Evolutionary conservation across 2,797 vertebrate genomes (phyloP), one percentile per base, ranked within the genome.

Genomic region (Fistularia tabacaria): DNA sequence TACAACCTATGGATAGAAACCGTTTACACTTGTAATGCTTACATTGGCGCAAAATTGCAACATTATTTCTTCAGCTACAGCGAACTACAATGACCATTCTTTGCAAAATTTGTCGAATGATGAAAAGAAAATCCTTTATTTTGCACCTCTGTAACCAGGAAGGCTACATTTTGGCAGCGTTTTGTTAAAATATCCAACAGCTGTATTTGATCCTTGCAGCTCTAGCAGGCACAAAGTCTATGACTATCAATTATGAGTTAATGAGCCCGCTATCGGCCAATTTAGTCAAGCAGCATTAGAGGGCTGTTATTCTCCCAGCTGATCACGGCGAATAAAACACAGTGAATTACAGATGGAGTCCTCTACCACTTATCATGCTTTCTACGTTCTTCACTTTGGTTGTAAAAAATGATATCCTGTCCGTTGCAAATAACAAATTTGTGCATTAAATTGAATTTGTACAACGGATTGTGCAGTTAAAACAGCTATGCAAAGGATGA

Each of bases 321-420:
- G 60, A 77, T 75, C 54, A 42, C 53, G 46, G 38, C 57, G 60
- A 63, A 74, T 59, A 60, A 58, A 76, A 76, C 54, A 57, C 46
- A 47, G 36, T 42, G 54, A 64, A 79, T 62, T 64, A 63, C 61
- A 45, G 46, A 46, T 10, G n/a, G 44, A 39, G 54, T 51, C 36
- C 53, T 48, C 46, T 38, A 38, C 45, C 25, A 14, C 44, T 37
- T 38, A 51, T 58, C 37, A 54, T 6, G 53, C 66, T n/a, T n/a
- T n/a, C n/a, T 44, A 1, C 37, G 46, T 55, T 54, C 37, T n/a
- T 4, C 11, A 50, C 38, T 3, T 25, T 25, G 3, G 1, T 15
- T 58, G 57, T 62, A 46, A 14, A 50, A 70, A 25, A 25, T 25
- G 41, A 36, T 10, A 45, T 73, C 36, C 37, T 38, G 50, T 62